Evolutionary conservation across 2,797 vertebrate species (phyloP), one percentile per base, ranked within the genome.

Genomic region (Moxostoma hubbsi): DNA sequence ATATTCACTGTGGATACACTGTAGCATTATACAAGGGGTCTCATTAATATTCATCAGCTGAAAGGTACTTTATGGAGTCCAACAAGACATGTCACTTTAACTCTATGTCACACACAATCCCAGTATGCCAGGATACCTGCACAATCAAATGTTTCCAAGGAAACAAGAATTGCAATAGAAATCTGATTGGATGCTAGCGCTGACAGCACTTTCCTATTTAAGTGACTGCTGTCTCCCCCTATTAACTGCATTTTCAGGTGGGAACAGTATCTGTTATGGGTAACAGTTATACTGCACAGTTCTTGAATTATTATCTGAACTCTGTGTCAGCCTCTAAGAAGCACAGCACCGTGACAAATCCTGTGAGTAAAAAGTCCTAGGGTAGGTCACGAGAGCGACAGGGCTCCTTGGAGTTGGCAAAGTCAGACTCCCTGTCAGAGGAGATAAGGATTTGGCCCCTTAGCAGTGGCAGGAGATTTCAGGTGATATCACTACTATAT

Each of bases 31-130:
- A 75, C 74, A 82, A 57, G 49, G 7, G 15, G n/a, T 6, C 12
- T 54, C 5, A 54, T 82, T 80, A 80, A 82, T 76, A 86, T 85
- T 80, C 66, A 82, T 72, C 57, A 72, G 54, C 53, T 51, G 54
- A 79, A 69, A 66, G 65, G 54, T 72, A 58, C 70, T 82, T 78
- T 63, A 67, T 75, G 63, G 75, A 70, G 75, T 83, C 46, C 66
- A 75, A 77, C 71, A 47, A 84, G 70, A 75, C 59, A 61, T 73
- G 65, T 45, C 76, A 66, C 66, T 75, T 76, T 54, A 64, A 57
- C 49, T 71, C 59, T 47, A 64, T 50, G 65, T 79, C 76, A 73
- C 69, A 49, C 18, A n/a, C 74, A 46, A 73, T 71, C 15, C 68
- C 61, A 79, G 36, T 4, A 36, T 36, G 3, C 36, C 36, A 36